Conservation (phyloP, 2,113 vertebrate species). For the Microcebus tavaratra region DNA sequence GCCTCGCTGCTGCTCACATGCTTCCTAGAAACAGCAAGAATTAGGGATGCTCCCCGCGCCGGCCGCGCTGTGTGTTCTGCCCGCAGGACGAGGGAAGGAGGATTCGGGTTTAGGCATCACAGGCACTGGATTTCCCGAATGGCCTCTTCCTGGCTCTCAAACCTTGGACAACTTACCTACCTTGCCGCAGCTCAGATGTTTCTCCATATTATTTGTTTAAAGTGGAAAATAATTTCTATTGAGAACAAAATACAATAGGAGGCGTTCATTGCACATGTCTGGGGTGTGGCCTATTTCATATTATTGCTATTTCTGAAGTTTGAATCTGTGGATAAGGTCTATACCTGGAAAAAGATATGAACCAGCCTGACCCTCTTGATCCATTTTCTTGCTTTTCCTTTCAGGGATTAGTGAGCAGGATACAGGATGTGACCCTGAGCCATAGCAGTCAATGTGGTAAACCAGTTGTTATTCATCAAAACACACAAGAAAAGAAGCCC, state of each 20-base stretch:
- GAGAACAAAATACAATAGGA: not conserved
- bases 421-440: too few species aligned
- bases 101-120: too few species aligned
- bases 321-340: not conserved
- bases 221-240: not conserved
- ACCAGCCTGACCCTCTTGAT: too few species aligned
- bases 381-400: not conserved
- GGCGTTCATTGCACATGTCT: not conserved
- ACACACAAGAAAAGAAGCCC: not conserved
- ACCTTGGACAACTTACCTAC: not conserved
- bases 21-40: not conserved
- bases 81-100: accelerated
- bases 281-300: too few species aligned
- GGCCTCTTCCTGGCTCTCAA: not conserved
- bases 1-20: not conserved
- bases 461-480: not conserved
- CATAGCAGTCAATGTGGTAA: not conserved
- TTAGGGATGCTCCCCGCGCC: too few species aligned
- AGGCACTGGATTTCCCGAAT: not conserved
- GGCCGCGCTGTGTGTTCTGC: not conserved
- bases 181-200: not conserved
- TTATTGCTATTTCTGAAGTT: not conserved
- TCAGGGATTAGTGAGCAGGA: not conserved
- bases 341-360: not conserved
- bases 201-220: not conserved